A percentile compares a stretch with the other conserved stretches of the same genome.
Conservation (phyloP, 2,888 invertebrate species). For the Zhengitettix transpicula region DNA sequence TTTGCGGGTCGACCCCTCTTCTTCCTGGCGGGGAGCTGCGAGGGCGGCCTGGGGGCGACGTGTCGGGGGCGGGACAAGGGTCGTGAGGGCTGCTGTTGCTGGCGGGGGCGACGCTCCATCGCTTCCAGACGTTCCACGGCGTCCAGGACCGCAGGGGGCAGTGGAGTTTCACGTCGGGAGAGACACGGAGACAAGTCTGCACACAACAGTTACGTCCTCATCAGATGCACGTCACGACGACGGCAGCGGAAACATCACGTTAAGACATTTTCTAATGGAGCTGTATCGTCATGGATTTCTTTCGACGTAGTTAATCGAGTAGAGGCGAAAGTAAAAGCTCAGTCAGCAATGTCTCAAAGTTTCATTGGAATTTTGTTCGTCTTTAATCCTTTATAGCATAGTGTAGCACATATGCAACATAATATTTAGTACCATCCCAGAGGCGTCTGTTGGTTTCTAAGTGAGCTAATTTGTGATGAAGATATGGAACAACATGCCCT, state of each 20-base stretch:
- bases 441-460: too few relatives aligned
- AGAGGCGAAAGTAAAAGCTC: too few relatives aligned
- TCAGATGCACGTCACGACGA: background rate
- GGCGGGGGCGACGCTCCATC: background rate
- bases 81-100: background rate
- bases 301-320: too few relatives aligned
- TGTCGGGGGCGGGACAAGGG: background rate
- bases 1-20: slow-evolving; percentile 8
- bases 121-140: background rate
- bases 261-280: too few relatives aligned
- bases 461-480: too few relatives aligned
- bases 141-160: background rate
- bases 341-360: too few relatives aligned
- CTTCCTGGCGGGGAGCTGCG: background rate
- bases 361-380: too few relatives aligned
- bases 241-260: background rate
- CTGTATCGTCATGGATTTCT: too few relatives aligned
- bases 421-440: too few relatives aligned
- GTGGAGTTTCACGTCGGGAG: background rate
- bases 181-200: slow-evolving; percentile 1
- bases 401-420: too few relatives aligned
- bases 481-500: too few relatives aligned
- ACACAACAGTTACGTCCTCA: background rate
- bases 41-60: background rate
- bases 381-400: too few relatives aligned